Conservation (phyloP, 2,113 vertebrate genomes). For the Paramormyrops kingsleyae region DNA sequence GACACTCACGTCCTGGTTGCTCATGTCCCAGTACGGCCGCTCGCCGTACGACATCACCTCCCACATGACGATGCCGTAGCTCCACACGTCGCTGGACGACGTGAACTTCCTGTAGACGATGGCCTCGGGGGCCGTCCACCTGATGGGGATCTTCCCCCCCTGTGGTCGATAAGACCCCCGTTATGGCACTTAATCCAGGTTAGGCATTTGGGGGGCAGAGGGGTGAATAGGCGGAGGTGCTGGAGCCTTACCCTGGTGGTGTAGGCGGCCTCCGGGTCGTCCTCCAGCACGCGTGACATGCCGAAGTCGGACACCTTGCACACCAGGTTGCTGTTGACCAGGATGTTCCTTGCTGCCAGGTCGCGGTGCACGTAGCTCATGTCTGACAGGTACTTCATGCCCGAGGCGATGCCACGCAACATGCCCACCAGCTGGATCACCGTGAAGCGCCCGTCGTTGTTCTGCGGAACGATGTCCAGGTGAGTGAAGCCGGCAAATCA, state of each 20-base stretch:
- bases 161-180: slow-evolving; percentile 48
- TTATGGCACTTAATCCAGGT: background rate
- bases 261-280: slow-evolving; percentile 91
- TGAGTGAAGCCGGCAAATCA: background rate
- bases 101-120: slow-evolving; percentile 97
- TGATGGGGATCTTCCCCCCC: slow-evolving; percentile 97
- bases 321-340: slow-evolving; percentile 96
- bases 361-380: slow-evolving; percentile 98
- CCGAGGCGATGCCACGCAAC: slow-evolving; percentile 89
- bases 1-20: slow-evolving; percentile 88
- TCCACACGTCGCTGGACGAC: slow-evolving; percentile 92
- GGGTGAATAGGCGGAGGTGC: background rate
- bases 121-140: slow-evolving; percentile 96
- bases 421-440: slow-evolving; percentile 96
- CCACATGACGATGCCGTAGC: slow-evolving; percentile 97
- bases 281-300: slow-evolving; percentile 94
- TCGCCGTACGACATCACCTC: slow-evolving; percentile 98
- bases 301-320: slow-evolving; percentile 98
- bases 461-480: slow-evolving; percentile 54
- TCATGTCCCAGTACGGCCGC: slow-evolving; percentile 97
- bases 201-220: background rate
- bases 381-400: slow-evolving; percentile 97
- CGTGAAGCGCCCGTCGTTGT: slow-evolving; percentile 94
- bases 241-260: slow-evolving; percentile 79
- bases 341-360: slow-evolving; percentile 88